These are phyloP conservation scores for Mesocricetus auratus DNA, from an alignment of 2,113 vertebrate species.

Conservation along the genomic window DNA sequence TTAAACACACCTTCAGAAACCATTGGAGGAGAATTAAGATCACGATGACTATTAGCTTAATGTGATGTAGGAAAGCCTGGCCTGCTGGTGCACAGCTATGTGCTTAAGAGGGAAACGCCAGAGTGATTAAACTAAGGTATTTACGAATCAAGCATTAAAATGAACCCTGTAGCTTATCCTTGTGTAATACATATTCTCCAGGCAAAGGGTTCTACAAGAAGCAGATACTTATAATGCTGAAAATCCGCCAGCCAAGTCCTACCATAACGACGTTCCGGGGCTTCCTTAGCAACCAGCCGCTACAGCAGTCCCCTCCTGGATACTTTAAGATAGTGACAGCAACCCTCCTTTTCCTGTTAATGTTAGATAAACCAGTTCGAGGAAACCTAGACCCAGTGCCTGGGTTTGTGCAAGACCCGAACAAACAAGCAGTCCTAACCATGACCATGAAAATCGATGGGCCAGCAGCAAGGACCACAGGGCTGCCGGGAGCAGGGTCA, in stretches of 20 bases:
- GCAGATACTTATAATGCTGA: not conserved
- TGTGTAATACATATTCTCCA: not conserved
- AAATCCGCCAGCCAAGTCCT: not conserved
- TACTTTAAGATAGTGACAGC: not conserved
- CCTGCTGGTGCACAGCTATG: not conserved
- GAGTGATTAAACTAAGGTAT: not conserved
- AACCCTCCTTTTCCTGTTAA: not conserved
- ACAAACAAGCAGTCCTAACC: not conserved
- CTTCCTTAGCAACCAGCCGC: slow-evolving; percentile 34
- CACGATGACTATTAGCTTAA: not conserved
- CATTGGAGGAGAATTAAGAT: not conserved
- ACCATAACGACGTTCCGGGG: not conserved
- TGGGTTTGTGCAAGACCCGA: not conserved
- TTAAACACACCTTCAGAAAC: slow-evolving; percentile 20
- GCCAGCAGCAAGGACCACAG: not conserved
- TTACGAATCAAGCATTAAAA: not conserved
- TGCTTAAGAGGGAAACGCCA: not conserved
- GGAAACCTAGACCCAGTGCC: not conserved
- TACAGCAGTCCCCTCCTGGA: not conserved
- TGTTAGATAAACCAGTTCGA: not conserved
- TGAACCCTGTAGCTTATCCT: not conserved
- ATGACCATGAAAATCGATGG: not conserved
- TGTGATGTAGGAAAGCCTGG: not conserved
- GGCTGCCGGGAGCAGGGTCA: not conserved
- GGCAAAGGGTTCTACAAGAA: not conserved